Evolutionary conservation across 2,888 invertebrate species (phyloP), one percentile per base, ranked within the genome.

Genomic region (Panopea generosa): DNA sequence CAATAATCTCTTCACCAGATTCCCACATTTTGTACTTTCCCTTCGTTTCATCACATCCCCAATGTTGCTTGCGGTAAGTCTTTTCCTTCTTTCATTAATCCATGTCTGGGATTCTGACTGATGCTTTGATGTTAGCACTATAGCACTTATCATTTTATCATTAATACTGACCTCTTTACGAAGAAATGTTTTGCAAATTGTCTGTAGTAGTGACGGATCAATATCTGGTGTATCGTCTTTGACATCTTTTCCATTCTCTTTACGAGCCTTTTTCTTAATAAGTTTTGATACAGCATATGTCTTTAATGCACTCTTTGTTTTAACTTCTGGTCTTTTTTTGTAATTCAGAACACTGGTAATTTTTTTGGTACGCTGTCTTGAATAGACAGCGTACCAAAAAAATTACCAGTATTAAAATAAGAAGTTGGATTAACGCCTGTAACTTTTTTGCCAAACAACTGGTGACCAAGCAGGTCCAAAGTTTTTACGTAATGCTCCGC

Each of bases 361-460:
- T 33, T 45, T 45, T 6, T 4, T 9, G 6, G 45, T 9, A 7
- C 33, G 33, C 6, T 33, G 4, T 11, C 4, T n/a, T n/a, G n/a
- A n/a, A n/a, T 7, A 33, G 4, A 11, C 11, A 33, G 33, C 11
- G n/a, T n/a, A n/a, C n/a, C n/a, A n/a, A n/a, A n/a, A n/a, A n/a
- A n/a, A n/a, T n/a, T n/a, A n/a, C n/a, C n/a, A n/a, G 33, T 16
- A 9, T 16, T 45, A 6, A 9, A 9, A 4, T 16, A 4, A 16
- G 6, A 45, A 6, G n/a, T 45, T 4, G 3, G 4, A 45, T 16
- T 9, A 16, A 45, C 16, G 75, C 22, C 70, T 74, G 77, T 71
- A 77, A 60, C 77, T 78, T n/a, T n/a, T 80, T 50, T 1, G 67
- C 56, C 6, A 45, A 4, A 45, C 20, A 45, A 45, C 20, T 18